Conservation (phyloP, 2,113 vertebrate species). For the Hiodon alosoides region DNA sequence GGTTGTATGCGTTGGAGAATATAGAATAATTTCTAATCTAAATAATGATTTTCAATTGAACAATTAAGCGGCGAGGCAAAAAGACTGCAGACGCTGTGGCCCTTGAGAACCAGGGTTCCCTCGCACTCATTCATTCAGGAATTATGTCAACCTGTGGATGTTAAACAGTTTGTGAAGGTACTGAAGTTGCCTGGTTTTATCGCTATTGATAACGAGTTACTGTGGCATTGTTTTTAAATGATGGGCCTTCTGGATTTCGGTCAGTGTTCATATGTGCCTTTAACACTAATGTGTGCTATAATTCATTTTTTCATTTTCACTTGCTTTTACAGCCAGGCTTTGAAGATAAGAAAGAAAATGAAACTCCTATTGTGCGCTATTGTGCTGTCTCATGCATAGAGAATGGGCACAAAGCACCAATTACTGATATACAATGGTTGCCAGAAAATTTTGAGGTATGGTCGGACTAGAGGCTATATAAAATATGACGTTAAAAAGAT, state of each 20-base stretch:
- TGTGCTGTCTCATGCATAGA: conserved; percentile 70
- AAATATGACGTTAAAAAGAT: neutral
- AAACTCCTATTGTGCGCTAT: conserved; percentile 56
- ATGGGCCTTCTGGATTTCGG: no score
- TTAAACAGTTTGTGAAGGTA: no score
- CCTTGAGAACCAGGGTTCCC: neutral
- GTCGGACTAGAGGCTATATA: conserved; percentile 16
- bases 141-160: no score
- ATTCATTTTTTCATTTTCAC: conserved; percentile 40
- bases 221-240: neutral
- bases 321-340: conserved; percentile 44
- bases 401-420: conserved; percentile 64
- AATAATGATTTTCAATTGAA: neutral
- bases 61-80: neutral
- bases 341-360: conserved; percentile 41
- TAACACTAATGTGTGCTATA: neutral
- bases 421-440: conserved; percentile 85
- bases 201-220: no score
- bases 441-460: conserved; percentile 71
- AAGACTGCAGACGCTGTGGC: neutral
- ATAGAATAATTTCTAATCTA: neutral
- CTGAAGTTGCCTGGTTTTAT: no score
- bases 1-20: no score
- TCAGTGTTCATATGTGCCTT: neutral
- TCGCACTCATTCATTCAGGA: no score